Base-by-base conservation (phyloP, 2,888 invertebrate genomes). In the Pteria penguin region DNA sequence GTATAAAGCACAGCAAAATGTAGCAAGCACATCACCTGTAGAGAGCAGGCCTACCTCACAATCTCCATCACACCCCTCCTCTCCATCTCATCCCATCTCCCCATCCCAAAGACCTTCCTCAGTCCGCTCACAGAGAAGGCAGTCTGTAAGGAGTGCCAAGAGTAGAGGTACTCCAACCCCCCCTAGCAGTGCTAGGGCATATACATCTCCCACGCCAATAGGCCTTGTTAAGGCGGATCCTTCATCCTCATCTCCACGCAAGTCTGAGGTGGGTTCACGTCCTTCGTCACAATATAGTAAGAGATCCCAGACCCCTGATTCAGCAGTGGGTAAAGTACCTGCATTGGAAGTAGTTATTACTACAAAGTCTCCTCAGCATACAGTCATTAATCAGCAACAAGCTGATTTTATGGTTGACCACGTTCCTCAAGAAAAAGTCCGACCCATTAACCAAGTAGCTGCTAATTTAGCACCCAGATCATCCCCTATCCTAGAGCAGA, bases 271-370 rank as follows among this genome's bases (percentile, higher is more conserved):
- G 4, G 60, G 60, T 24, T 11, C 27, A 5, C 22, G 36, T 8
- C 26, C 66, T n/a, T 32, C 29, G 26, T 52, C 33, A 14, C 68
- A 18, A 4, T 22, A 33, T 1, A 45, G 45, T 45, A 45, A 45
- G 11, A n/a, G 27, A 24, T 57, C 32, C 22, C 68, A 55, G n/a
- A 52, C 68, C n/a, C 68, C 68, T 22, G 68, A 68, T 24, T 52
- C 52, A 18, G 27, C 27, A 14, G 31, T 24, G 3, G 68, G 68
- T 22, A 68, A 68, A 57, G 52, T 52, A n/a, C 55, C 68, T 4
- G 57, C 68, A 4, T 32, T 52, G 4, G 27, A 27, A 32, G 68
- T 68, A 14, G 32, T 32, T 18, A 68, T 68, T 22, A 68, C 32
- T n/a, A 68, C 26, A 5, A 68, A 68, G 29, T 29, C 24, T 4